Evolutionary conservation across 2,888 invertebrate genomes (phyloP).

Genomic region (Nomada goodeniana): DNA sequence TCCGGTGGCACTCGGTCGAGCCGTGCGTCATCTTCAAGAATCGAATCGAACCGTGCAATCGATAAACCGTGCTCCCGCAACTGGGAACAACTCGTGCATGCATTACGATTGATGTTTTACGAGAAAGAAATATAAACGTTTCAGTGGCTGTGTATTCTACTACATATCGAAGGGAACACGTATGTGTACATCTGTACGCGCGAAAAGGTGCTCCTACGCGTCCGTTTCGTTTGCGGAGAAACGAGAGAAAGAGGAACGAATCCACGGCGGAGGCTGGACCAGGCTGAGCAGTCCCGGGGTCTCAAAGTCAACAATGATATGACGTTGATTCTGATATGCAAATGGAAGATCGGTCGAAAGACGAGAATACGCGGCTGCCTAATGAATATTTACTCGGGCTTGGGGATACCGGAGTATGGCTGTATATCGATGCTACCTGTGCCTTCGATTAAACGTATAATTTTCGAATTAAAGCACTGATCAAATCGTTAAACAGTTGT

Average conservation of each 20-base stretch:
- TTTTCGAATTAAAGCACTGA: conserved; percentile 81
- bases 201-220: conserved; percentile 33
- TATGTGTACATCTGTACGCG: conserved; percentile 30
- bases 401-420: conserved; percentile 69
- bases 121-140: not conserved
- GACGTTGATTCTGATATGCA: conserved; percentile 83
- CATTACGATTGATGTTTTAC: not conserved
- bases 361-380: conserved; percentile 68
- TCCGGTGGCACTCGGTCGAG: not conserved
- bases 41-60: not conserved
- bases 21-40: not conserved
- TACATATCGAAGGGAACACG: not conserved
- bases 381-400: conserved; percentile 82
- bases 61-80: not conserved
- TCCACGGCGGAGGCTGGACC: conserved; percentile 16
- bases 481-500: conserved; percentile 80
- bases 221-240: conserved; percentile 26
- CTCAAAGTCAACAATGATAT: conserved; percentile 78
- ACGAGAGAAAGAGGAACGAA: conserved; percentile 29
- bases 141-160: too few species aligned
- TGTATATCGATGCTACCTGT: conserved; percentile 51
- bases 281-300: conserved; percentile 31
- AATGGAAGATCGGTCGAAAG: conserved; percentile 70
- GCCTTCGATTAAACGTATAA: conserved; percentile 82
- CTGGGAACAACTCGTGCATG: not conserved